These are phyloP conservation scores for Jordanella pulchra DNA, from an alignment of 2,797 vertebrate species.

Conservation along the genomic window DNA sequence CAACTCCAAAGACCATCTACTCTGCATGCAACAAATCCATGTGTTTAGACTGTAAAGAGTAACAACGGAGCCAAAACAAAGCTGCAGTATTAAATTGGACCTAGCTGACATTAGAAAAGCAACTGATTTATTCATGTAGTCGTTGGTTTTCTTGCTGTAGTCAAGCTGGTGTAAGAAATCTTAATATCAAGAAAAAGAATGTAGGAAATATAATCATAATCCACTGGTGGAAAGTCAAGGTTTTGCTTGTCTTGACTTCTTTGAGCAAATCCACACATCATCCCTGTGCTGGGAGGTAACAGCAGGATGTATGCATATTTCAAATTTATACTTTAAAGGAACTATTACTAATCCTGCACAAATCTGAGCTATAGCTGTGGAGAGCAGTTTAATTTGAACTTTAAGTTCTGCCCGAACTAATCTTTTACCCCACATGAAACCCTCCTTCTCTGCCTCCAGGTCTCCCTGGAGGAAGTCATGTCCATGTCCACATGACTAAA, in stretches of 20 bases:
- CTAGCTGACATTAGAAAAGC: conserved; percentile 19
- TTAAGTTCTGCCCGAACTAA: too few relatives aligned
- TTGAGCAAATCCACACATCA: neutral
- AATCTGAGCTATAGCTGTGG: too few relatives aligned
- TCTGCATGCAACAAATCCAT: conserved; percentile 14
- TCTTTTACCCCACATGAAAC: too few relatives aligned
- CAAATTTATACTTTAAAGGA: neutral
- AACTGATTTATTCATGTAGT: conserved; percentile 18
- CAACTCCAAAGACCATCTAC: conserved; percentile 41
- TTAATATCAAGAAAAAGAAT: neutral
- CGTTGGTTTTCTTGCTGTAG: neutral
- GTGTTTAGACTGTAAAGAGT: conserved; percentile 41
- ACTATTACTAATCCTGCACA: too few relatives aligned
- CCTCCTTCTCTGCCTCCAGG: too few relatives aligned
- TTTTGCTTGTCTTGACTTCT: neutral
- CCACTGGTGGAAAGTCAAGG: neutral
- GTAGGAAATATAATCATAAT: neutral
- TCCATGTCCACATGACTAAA: too few relatives aligned
- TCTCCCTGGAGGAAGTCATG: too few relatives aligned
- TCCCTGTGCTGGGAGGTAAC: neutral
- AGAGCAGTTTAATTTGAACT: too few relatives aligned
- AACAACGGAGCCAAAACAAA: conserved; percentile 36
- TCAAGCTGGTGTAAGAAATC: neutral
- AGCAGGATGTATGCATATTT: neutral
- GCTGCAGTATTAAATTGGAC: conserved; percentile 35